phyloP scores from a whole-genome alignment of 2,797 vertebrate species.

The Spondyliosoma cantharus region DNA sequence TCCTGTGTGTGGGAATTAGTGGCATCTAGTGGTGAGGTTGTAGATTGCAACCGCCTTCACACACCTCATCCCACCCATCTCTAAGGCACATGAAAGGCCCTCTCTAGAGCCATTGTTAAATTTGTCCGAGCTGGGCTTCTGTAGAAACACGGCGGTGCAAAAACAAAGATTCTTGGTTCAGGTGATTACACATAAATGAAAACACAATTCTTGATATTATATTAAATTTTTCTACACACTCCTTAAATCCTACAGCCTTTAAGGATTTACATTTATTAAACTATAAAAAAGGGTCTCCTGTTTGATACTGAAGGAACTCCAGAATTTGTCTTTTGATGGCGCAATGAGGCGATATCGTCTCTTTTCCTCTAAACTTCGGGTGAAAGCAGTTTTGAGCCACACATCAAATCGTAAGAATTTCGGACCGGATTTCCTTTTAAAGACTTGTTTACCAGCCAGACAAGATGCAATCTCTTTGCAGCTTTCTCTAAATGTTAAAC shows the following conservation, averaged over 20 bases:
- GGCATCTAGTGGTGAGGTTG: too few relatives aligned
- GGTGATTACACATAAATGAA: too few relatives aligned
- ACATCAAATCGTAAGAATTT: conserved; percentile 13
- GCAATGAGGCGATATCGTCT: not conserved
- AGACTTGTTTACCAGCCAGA: conserved; percentile 46
- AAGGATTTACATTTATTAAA: not conserved
- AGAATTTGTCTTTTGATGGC: conserved; percentile 2
- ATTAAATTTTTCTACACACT: too few relatives aligned
- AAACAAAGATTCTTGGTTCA: too few relatives aligned
- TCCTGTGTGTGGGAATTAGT: too few relatives aligned
- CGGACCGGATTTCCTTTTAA: conserved; percentile 17
- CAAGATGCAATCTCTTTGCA: conserved; percentile 5
- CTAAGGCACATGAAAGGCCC: too few relatives aligned
- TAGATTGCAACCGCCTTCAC: too few relatives aligned
- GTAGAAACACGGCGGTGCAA: too few relatives aligned
- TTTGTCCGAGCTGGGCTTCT: too few relatives aligned
- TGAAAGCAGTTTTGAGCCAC: not conserved
- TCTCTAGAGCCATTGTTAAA: too few relatives aligned
- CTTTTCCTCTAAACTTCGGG: conserved; percentile 3
- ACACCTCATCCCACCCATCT: too few relatives aligned
- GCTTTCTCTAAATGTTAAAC: conserved; percentile 8
- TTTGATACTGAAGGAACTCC: conserved; percentile 12
- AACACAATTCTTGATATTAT: too few relatives aligned
- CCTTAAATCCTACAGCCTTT: not conserved
- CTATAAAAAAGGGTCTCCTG: not conserved